Evolutionary conservation across 2,888 invertebrate species (phyloP), one percentile per base, ranked within the genome.

Genomic region (Digitonthophagus gazella): DNA sequence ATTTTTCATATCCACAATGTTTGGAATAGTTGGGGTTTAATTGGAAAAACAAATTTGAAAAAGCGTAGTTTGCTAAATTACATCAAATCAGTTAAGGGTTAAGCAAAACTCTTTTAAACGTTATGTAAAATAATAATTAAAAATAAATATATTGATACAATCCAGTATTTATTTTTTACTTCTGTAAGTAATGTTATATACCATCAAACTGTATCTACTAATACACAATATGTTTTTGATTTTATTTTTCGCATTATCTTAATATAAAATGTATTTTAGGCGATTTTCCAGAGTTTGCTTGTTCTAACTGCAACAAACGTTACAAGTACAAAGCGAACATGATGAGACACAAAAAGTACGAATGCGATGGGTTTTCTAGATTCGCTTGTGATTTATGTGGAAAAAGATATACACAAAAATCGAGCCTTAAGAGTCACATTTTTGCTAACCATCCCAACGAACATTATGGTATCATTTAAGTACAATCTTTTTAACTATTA

Each of bases 341-440:
- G 58, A 78, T 77, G 57, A 77, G 82, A 2, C 83, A 83, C 71
- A 75, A 77, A 67, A 78, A 79, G 64, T 82, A 81, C 69, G 82
- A 81, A 72, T 81, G 82, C 71, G 82, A 82, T 14, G 80, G 81
- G 66, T 72, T 75, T 4, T 80, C 83, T 8, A 78, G 79, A 66
- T 78, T 82, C 73, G 68, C 66, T 2, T 84, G 84, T 72, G 72
- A 71, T 4, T 74, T 77, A 66, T 84, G 84, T 73, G 69, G 72
- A 22, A 80, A 78, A 65, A 72, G 74, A 22, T 81, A 81, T 71
- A 80, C 79, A 14, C 81, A 80, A 67, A 77, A 78, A 58, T 71
- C 69, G 28, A 71, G 70, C 14, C 67, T 76, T 11, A 72, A 71
- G 20, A 72, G 73, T 58, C 76, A 76, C 67, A 68, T 75, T 3